Conservation (phyloP, 2,113 vertebrate genomes). For the Bambusicola thoracicus region DNA sequence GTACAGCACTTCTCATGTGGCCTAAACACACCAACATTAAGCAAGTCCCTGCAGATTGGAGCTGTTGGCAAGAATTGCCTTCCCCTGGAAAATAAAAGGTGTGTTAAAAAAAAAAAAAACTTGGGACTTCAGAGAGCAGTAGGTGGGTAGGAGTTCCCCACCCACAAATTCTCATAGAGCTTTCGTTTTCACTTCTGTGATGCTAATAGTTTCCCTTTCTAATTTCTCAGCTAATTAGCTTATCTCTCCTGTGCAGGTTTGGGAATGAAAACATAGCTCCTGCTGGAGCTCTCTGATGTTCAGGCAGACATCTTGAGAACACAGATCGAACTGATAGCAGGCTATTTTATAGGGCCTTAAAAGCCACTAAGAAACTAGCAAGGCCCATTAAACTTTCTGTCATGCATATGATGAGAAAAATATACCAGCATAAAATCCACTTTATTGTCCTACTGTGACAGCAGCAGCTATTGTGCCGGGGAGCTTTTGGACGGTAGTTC, state of each 20-base stretch:
- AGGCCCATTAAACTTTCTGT: slow-evolving; percentile 94
- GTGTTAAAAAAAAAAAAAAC: not conserved
- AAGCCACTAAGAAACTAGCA: slow-evolving; percentile 88
- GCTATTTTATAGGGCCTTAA: slow-evolving; percentile 79
- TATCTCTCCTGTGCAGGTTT: slow-evolving; percentile 79
- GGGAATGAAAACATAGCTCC: slow-evolving; percentile 86
- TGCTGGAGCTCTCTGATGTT: slow-evolving; percentile 77
- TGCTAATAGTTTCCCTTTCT: slow-evolving; percentile 77
- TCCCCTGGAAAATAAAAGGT: not conserved
- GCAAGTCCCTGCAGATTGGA: not conserved
- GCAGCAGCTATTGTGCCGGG: slow-evolving; percentile 81
- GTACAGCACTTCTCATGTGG: not conserved
- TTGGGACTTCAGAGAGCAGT: not conserved
- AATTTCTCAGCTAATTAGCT: slow-evolving; percentile 87
- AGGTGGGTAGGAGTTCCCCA: not conserved
- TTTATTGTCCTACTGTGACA: slow-evolving; percentile 85
- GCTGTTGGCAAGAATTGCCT: not conserved
- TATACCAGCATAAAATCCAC: slow-evolving; percentile 81
- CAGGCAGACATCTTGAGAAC: slow-evolving; percentile 81
- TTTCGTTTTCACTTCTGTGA: slow-evolving; percentile 22
- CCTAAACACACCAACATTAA: not conserved
- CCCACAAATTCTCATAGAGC: not conserved
- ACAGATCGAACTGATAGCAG: slow-evolving; percentile 79
- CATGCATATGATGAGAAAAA: slow-evolving; percentile 86
- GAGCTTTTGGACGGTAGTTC: slow-evolving; percentile 65